Conservation (phyloP, 92 coral and sea anemone genomes). For the Porites rus region DNA sequence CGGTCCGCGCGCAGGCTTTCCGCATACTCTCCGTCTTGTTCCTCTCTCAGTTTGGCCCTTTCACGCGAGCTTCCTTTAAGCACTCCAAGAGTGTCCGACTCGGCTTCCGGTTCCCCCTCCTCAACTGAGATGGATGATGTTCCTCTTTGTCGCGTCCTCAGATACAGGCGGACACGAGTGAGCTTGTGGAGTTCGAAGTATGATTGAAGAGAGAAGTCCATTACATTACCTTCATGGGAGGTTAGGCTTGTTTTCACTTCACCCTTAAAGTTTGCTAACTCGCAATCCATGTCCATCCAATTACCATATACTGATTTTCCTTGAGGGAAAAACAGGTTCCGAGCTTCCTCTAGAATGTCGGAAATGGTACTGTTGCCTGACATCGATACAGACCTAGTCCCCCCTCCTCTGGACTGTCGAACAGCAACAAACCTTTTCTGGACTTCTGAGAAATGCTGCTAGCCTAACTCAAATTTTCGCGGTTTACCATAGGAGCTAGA, state of each 20-base stretch:
- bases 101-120: conserved; percentile 5
- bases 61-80: conserved; percentile 13
- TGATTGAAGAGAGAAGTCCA: conserved; percentile 29
- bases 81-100: background rate
- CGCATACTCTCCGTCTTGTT: too few species aligned
- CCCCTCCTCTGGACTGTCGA: background rate
- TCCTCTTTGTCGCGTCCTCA: conserved; percentile 1
- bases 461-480: conserved; percentile 40
- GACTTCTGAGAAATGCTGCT: conserved; percentile 29
- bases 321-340: conserved; percentile 21
- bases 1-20: too few species aligned
- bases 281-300: conserved; percentile 8
- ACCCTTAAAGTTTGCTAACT: too few species aligned
- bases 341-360: conserved; percentile 13
- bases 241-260: too few species aligned
- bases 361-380: background rate
- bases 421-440: background rate
- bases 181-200: conserved; percentile 47
- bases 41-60: conserved; percentile 4
- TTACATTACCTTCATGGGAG: conserved; percentile 7
- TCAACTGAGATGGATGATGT: background rate
- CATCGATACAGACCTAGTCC: background rate
- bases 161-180: conserved; percentile 47
- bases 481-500: conserved; percentile 13
- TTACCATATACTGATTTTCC: conserved; percentile 8